Evolutionary conservation across 2,888 invertebrate genomes (phyloP).

Genomic region (Mellilla xanthometata): DNA sequence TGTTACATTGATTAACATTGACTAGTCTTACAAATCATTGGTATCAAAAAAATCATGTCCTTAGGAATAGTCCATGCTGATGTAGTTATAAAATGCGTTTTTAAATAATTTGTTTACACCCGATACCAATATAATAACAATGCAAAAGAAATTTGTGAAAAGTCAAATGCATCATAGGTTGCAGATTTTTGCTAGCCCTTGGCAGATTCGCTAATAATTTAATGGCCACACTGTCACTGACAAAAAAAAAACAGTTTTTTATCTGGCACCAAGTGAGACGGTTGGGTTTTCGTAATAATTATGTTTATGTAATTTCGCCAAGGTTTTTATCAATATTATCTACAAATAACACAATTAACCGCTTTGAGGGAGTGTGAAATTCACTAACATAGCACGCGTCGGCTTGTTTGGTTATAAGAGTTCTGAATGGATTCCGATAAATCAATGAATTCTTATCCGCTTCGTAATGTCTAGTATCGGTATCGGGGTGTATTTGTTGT

Average conservation of each 20-base stretch:
- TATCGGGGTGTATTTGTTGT: constrained; percentile 85
- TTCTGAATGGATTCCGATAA: constrained; percentile 40
- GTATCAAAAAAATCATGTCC: too few species aligned
- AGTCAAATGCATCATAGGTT: too few species aligned
- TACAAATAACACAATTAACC: constrained; percentile 37
- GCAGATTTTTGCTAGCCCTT: not conserved
- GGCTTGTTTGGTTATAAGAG: constrained; percentile 42
- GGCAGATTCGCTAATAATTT: not conserved
- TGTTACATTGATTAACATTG: too few species aligned
- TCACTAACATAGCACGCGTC: constrained; percentile 40
- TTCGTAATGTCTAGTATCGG: constrained; percentile 78
- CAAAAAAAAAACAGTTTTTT: not conserved
- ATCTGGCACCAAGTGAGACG: not conserved
- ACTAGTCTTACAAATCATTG: too few species aligned
- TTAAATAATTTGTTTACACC: too few species aligned
- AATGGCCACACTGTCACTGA: not conserved
- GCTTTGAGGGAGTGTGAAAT: constrained; percentile 38
- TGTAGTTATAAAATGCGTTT: too few species aligned
- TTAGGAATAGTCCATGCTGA: too few species aligned
- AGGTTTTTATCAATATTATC: constrained; percentile 36
- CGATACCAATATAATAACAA: too few species aligned
- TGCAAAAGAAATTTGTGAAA: too few species aligned
- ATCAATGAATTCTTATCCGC: constrained; percentile 35
- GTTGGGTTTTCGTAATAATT: constrained; percentile 33
- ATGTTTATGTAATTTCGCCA: constrained; percentile 35